phyloP scores from a whole-genome alignment of 2,888 invertebrate genomes.

The Apamea epomidion region DNA sequence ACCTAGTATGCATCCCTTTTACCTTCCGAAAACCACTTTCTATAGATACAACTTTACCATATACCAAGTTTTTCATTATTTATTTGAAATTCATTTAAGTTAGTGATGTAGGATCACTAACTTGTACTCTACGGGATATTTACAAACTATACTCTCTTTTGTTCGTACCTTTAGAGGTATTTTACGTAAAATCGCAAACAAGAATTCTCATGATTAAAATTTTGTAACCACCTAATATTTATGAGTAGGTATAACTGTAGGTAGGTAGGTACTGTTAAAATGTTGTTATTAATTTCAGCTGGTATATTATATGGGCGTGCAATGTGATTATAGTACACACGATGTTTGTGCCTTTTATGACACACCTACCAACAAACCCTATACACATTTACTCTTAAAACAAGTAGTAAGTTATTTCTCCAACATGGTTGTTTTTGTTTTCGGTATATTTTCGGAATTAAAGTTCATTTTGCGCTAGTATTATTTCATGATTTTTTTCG shows the following conservation, averaged over 20 bases:
- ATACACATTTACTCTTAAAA: conserved; percentile 11
- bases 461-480: not conserved
- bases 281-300: conserved; percentile 45
- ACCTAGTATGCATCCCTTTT: not conserved
- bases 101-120: too few relatives aligned
- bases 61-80: not conserved
- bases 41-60: not conserved
- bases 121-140: too few relatives aligned
- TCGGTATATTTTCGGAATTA: not conserved
- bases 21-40: not conserved
- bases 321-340: conserved; percentile 35
- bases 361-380: conserved; percentile 10
- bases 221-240: conserved; percentile 44
- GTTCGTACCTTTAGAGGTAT: conserved; percentile 3
- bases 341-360: conserved; percentile 14
- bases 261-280: conserved; percentile 9
- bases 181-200: conserved; percentile 45
- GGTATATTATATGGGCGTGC: conserved; percentile 46
- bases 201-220: conserved; percentile 48
- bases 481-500: not conserved
- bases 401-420: not conserved
- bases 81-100: not conserved
- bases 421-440: not conserved
- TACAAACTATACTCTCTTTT: not conserved
- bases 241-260: conserved; percentile 20